phyloP scores from a whole-genome alignment of 1,140 invertebrate species.

The Drosophila littoralis region DNA sequence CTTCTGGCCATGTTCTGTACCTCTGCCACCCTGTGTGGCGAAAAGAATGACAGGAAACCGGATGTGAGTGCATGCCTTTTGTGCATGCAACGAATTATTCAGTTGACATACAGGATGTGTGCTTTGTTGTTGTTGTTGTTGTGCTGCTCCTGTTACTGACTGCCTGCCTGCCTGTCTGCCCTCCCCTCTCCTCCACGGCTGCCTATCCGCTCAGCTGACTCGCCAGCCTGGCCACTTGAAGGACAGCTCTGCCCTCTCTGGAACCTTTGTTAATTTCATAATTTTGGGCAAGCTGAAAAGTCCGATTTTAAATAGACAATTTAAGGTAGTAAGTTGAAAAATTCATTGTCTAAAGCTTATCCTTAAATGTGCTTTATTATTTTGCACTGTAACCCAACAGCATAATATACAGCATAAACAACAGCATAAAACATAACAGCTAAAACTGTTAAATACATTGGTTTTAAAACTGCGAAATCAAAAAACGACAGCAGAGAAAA shows the following conservation, averaged over 20 bases:
- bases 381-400: no score
- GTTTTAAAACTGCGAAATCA: no score
- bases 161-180: constrained; percentile 23
- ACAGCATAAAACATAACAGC: no score
- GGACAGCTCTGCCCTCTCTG: constrained; percentile 7
- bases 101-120: constrained; percentile 82
- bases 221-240: constrained; percentile 15
- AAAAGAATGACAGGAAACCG: constrained; percentile 83
- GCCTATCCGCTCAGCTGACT: constrained; percentile 16
- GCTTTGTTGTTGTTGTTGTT: constrained; percentile 71
- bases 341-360: not conserved
- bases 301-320: no score
- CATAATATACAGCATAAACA: no score
- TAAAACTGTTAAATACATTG: no score
- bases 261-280: constrained; percentile 49
- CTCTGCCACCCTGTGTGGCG: constrained; percentile 40
- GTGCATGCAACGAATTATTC: constrained; percentile 83
- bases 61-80: constrained; percentile 82
- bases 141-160: constrained; percentile 30
- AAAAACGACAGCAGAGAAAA: no score
- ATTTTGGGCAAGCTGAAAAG: constrained; percentile 16
- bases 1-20: not conserved
- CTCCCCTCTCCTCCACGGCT: constrained; percentile 18
- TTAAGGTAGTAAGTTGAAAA: no score
- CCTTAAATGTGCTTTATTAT: no score